Percentiles rank a stretch among this genome's conserved stretches.
Conservation (phyloP, 2,113 vertebrate species). For the Chelonoidis abingdonii region DNA sequence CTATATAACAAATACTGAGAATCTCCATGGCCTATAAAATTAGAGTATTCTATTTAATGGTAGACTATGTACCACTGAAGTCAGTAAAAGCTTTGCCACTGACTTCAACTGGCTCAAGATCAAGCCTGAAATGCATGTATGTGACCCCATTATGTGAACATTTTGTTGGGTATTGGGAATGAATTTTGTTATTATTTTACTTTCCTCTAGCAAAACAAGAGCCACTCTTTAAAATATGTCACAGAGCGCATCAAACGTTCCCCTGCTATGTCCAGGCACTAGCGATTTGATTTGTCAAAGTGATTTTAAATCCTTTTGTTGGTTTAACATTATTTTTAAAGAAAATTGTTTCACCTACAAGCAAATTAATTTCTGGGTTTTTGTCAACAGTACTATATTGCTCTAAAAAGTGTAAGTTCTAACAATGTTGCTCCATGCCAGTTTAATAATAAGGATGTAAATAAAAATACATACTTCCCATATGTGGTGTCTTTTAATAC, state of each 20-base stretch:
- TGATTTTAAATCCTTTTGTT: background rate
- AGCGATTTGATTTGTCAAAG: background rate
- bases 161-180: background rate
- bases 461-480: constrained; percentile 60
- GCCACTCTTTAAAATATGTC: background rate
- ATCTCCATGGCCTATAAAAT: background rate
- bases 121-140: fast-evolving
- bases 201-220: background rate
- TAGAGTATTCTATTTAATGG: background rate
- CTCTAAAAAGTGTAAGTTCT: background rate
- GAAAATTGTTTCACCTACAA: background rate
- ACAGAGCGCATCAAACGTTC: background rate
- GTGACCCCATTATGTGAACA: background rate
- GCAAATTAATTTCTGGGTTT: background rate
- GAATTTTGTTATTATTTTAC: background rate
- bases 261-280: background rate
- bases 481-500: constrained; percentile 68
- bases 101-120: background rate
- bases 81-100: background rate
- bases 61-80: background rate
- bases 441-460: background rate
- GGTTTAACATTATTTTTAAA: background rate
- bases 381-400: background rate
- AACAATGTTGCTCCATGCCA: background rate
- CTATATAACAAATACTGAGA: background rate